Evolutionary conservation across 2,113 vertebrate species (phyloP).

Genomic region (Microtus richardsoni): DNA sequence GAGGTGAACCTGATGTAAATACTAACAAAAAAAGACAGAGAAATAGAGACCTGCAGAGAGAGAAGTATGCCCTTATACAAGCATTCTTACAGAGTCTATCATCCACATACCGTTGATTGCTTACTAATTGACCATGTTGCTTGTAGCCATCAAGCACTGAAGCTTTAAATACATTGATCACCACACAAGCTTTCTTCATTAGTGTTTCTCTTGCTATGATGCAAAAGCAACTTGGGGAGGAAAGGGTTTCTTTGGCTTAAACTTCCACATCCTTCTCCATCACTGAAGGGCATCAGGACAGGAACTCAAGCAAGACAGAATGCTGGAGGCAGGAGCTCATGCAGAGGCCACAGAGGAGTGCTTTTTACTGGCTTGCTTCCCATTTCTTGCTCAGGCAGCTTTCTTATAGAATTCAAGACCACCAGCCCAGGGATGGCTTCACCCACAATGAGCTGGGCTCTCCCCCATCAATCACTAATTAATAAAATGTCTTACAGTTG

Average conservation of each 20-base stretch:
- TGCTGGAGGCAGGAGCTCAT: not conserved
- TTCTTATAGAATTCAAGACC: not conserved
- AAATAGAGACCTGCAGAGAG: not conserved
- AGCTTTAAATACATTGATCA: not conserved
- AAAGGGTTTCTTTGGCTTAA: not conserved
- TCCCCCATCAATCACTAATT: not conserved
- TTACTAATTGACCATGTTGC: not conserved
- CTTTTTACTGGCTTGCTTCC: not conserved
- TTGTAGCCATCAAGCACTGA: constrained; percentile 17
- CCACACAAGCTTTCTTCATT: not conserved
- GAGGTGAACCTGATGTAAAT: not conserved
- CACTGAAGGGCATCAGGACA: not conserved
- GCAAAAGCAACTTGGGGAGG: not conserved
- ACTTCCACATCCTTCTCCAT: not conserved
- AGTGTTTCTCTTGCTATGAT: not conserved
- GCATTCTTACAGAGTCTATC: not conserved
- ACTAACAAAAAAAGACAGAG: not conserved
- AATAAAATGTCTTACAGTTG: not conserved
- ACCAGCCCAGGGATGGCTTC: not conserved
- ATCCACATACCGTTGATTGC: not conserved
- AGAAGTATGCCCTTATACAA: not conserved
- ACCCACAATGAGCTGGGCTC: not conserved
- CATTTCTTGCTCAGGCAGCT: not conserved
- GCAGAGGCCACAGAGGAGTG: not conserved
- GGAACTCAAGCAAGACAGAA: not conserved